Evolutionary conservation across 1,140 invertebrate species (phyloP).

Genomic region (Drosophila sulfurigaster): DNA sequence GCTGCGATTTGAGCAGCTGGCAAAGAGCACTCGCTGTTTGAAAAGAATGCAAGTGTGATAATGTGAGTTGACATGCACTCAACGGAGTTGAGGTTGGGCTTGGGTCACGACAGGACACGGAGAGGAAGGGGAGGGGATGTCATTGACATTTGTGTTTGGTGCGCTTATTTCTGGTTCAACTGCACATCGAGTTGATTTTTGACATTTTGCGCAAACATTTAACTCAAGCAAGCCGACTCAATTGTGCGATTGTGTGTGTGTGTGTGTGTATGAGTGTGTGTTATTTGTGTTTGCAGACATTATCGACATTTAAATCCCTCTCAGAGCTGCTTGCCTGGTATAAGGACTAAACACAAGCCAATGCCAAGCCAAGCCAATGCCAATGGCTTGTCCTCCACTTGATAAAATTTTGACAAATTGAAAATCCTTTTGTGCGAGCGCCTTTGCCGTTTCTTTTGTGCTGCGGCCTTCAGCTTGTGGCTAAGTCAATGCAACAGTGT

Average conservation of each 20-base stretch:
- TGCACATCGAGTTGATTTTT: slow-evolving; percentile 74
- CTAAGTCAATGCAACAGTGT: slow-evolving; percentile 4
- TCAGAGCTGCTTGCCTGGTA: slow-evolving; percentile 48
- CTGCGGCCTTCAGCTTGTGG: slow-evolving; percentile 38
- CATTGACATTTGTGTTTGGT: slow-evolving; percentile 53
- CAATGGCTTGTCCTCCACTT: slow-evolving; percentile 57
- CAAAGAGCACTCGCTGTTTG: slow-evolving; percentile 31
- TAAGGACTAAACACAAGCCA: slow-evolving; percentile 37
- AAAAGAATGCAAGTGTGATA: slow-evolving; percentile 42
- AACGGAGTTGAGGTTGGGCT: background rate
- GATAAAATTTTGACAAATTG: slow-evolving; percentile 79
- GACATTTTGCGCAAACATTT: slow-evolving; percentile 65
- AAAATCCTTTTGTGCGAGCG: slow-evolving; percentile 74
- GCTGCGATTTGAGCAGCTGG: slow-evolving; percentile 37
- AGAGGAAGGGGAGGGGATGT: background rate
- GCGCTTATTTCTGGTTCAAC: slow-evolving; percentile 75
- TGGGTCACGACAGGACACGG: background rate
- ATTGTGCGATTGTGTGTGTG: slow-evolving; percentile 35
- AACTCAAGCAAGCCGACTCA: slow-evolving; percentile 8
- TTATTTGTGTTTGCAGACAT: slow-evolving; percentile 71
- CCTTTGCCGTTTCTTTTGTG: slow-evolving; percentile 54
- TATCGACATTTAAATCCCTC: slow-evolving; percentile 82
- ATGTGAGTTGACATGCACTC: slow-evolving; percentile 41
- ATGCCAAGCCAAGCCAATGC: slow-evolving; percentile 29
- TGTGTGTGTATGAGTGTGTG: slow-evolving; percentile 55